These are phyloP conservation scores for Delphinus delphis DNA, from an alignment of 2,113 vertebrate genomes.

Conservation along the genomic window DNA sequence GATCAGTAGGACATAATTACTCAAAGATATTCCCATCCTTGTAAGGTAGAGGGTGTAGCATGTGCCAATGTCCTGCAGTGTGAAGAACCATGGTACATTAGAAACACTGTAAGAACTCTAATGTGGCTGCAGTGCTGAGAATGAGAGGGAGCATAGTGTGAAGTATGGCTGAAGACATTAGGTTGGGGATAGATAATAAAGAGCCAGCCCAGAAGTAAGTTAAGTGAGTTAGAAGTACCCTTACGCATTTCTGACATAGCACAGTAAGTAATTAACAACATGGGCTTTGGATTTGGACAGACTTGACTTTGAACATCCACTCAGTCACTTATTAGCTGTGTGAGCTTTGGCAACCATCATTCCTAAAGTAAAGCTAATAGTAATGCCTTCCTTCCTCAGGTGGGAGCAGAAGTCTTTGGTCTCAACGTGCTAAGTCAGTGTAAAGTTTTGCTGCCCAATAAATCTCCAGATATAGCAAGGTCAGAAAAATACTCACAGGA, in stretches of 20 bases:
- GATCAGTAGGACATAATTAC: neutral
- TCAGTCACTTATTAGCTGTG: neutral
- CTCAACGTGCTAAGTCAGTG: neutral
- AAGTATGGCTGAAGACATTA: neutral
- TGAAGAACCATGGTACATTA: neutral
- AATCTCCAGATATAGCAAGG: neutral
- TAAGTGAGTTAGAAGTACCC: neutral
- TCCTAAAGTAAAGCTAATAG: neutral
- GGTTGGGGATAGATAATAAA: neutral
- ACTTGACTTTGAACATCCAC: neutral
- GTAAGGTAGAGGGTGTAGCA: neutral
- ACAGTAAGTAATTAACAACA: neutral
- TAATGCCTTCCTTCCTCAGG: neutral
- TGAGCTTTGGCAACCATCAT: neutral
- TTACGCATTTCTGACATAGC: neutral
- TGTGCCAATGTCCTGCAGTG: fast-evolving
- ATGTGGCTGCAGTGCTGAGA: neutral
- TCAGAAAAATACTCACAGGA: neutral
- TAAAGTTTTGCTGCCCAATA: neutral
- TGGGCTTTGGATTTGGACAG: neutral
- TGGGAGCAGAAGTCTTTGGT: neutral
- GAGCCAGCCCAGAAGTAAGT: neutral
- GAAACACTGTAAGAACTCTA: neutral
- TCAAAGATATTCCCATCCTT: neutral
- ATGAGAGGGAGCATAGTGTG: neutral